phyloP scores from a whole-genome alignment of 2,888 invertebrate genomes.

The Athalia rosae region DNA sequence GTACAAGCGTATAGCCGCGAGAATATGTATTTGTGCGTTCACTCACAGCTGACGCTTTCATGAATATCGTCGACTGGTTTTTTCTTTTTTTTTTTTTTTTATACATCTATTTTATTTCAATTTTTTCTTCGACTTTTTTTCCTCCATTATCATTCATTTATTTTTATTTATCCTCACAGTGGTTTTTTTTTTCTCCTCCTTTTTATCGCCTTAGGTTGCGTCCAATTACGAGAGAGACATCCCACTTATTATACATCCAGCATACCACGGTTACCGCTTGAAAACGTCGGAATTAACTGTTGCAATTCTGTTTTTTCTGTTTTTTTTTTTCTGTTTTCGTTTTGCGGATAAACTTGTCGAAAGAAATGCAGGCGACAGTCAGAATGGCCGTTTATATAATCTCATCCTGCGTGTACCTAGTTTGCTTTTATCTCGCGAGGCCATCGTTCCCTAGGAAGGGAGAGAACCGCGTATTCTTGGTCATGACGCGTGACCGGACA shows the following conservation, averaged over 20 bases:
- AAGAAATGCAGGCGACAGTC: conserved; percentile 27
- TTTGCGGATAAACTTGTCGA: neutral
- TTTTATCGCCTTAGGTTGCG: too few species aligned
- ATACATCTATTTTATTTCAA: neutral
- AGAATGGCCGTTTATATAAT: conserved; percentile 15
- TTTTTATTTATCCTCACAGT: too few species aligned
- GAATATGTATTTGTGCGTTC: conserved; percentile 3
- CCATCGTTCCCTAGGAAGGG: conserved; percentile 53
- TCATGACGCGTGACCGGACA: conserved; percentile 51
- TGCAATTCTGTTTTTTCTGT: too few species aligned
- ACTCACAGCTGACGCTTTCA: conserved; percentile 11
- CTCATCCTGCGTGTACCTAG: neutral
- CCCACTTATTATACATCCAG: too few species aligned
- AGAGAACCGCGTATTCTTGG: conserved; percentile 29
- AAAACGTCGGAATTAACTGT: too few species aligned
- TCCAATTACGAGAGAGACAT: too few species aligned
- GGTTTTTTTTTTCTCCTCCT: too few species aligned
- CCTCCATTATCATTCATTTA: neutral
- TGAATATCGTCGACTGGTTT: neutral
- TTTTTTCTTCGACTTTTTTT: neutral
- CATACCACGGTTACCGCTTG: too few species aligned
- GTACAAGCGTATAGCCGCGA: conserved; percentile 32
- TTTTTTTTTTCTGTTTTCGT: neutral
- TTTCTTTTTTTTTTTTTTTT: too few species aligned
- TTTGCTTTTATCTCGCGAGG: conserved; percentile 54